Evolutionary conservation across 2,888 invertebrate species (phyloP), one percentile per base, ranked within the genome.

Genomic region (Microctonus hyperodae): DNA sequence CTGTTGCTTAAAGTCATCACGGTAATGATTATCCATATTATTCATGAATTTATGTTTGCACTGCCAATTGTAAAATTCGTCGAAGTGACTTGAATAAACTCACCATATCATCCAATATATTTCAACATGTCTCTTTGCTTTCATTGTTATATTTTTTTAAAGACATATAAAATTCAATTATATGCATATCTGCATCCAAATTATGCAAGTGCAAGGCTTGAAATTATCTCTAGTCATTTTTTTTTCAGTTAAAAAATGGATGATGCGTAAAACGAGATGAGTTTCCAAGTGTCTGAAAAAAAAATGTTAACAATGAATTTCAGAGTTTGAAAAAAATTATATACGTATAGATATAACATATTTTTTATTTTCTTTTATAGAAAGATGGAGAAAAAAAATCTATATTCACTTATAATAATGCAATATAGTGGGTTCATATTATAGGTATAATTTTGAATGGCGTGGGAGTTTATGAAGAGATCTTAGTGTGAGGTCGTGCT

Each of bases 381-480:
- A n/a, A n/a, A n/a, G n/a, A n/a, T n/a, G n/a, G n/a, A n/a, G 13
- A 37, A 55, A 40, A 65, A 59, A 68, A 63, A 60, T 1, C 20
- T 16, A 16, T 44, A 44, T 16, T 20, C 16, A 16, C n/a, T 44
- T n/a, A 44, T 44, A 44, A 16, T 66, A 65, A 37, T 51, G 61
- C 1, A 33, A 58, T 53, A 35, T 40, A 9, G 53, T 53, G 51
- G 56, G 60, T 69, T 65, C 25, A 65, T 62, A 61, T 59, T 33
- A 40, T 20, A 61, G 6, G 11, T 33, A 56, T 74, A 72, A 74
- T 72, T 66, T 62, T 71, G 75, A 75, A 75, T 75, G 73, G 61
- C 73, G 72, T 73, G 75, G 74, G 74, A 78, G 77, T 79, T 77
- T 74, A 76, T 79, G 73, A 76, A 78, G 73, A 71, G 51, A 53